phyloP scores from a whole-genome alignment of 1,140 invertebrate species.

The Littorina saxatilis region DNA sequence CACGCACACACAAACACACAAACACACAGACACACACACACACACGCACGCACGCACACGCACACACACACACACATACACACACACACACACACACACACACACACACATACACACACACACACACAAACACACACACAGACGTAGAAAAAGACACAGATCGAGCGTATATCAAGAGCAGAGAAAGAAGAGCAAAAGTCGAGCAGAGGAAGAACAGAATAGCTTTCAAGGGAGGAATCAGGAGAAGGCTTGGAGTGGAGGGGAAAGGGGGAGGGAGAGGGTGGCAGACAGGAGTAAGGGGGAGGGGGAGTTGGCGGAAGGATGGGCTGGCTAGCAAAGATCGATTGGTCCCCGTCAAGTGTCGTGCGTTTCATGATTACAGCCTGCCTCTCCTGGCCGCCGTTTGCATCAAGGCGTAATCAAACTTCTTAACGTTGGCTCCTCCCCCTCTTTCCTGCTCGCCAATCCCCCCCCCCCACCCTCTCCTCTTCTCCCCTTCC shows the following conservation, averaged over 20 bases:
- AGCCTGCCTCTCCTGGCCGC: neutral
- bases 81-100: neutral
- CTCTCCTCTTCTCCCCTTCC: neutral
- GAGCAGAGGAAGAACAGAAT: no score
- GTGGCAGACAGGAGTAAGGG: neutral
- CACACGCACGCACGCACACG: neutral
- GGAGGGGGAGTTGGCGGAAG: neutral
- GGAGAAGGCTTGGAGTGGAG: neutral
- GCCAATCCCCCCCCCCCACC: neutral
- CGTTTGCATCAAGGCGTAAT: constrained; percentile 2
- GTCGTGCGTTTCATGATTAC: neutral
- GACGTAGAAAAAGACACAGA: neutral
- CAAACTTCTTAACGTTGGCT: constrained; percentile 5
- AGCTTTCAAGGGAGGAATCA: no score
- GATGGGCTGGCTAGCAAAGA: neutral
- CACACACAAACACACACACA: neutral
- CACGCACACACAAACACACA: neutral
- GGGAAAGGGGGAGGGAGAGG: neutral
- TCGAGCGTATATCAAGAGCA: neutral
- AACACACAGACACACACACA: neutral
- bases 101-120: neutral
- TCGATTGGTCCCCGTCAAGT: neutral
- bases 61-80: neutral
- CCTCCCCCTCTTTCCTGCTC: neutral
- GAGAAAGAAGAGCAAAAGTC: neutral